Conservation (phyloP, 2,113 vertebrate species). For the Prunella himalayana region DNA sequence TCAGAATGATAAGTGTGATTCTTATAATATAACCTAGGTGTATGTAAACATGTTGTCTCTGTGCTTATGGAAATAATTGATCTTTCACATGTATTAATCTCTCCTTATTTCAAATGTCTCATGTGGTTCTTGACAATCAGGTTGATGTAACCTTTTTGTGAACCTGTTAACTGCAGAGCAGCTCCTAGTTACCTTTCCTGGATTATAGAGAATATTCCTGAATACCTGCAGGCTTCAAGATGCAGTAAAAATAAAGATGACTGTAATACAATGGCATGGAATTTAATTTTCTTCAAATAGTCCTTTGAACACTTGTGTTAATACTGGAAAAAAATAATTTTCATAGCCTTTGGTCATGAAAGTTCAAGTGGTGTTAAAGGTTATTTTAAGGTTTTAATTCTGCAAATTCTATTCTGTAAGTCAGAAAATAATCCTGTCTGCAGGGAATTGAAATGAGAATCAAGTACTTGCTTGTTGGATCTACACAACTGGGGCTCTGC, state of each 20-base stretch:
- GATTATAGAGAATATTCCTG: background rate
- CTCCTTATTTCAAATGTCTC: background rate
- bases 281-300: conserved; percentile 22
- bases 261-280: background rate
- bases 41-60: background rate
- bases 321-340: conserved; percentile 7
- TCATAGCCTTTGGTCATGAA: background rate
- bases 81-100: background rate
- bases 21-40: background rate
- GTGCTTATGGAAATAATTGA: background rate
- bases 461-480: background rate
- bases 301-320: background rate
- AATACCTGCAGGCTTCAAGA: conserved; percentile 1
- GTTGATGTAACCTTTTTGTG: background rate
- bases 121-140: background rate
- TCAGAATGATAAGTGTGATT: background rate
- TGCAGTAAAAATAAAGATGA: background rate
- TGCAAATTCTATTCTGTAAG: background rate
- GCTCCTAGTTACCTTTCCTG: background rate
- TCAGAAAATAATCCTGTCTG: background rate
- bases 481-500: background rate
- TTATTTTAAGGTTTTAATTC: conserved; percentile 1
- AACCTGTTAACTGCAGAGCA: background rate
- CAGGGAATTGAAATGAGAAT: background rate
- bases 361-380: conserved; percentile 5